phyloP scores from a whole-genome alignment of 1,140 invertebrate genomes.

The Dreissena polymorpha region DNA sequence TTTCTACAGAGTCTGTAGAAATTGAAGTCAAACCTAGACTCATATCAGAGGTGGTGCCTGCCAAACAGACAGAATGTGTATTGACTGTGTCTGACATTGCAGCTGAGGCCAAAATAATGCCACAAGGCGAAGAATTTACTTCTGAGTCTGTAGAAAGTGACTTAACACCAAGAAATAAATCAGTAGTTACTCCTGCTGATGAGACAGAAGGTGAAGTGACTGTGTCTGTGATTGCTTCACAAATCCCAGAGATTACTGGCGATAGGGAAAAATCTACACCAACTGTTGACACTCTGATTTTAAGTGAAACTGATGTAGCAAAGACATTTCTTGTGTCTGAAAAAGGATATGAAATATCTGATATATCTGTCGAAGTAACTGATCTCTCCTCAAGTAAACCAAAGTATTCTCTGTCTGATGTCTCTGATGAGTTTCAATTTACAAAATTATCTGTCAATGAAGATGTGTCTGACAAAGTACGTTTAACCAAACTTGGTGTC shows the following conservation, averaged over 20 bases:
- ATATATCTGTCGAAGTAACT: constrained; percentile 7
- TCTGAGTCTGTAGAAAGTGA: constrained; percentile 40
- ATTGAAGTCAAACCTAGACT: constrained; percentile 37
- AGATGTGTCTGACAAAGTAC: background rate
- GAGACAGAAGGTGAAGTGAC: constrained; percentile 3
- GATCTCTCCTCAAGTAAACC: constrained; percentile 3
- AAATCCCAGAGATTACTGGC: background rate
- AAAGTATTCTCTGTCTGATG: background rate
- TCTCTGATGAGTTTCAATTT: constrained; percentile 2
- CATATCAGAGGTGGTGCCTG: background rate
- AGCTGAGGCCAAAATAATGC: constrained; percentile 14
- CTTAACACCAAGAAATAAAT: constrained; percentile 39
- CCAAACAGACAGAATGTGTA: background rate
- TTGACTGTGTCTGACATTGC: constrained; percentile 1
- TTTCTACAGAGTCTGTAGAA: constrained; percentile 38
- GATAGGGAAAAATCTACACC: constrained; percentile 29
- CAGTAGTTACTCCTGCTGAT: constrained; percentile 2
- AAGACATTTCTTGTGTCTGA: constrained; percentile 5
- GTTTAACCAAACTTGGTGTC: constrained; percentile 19
- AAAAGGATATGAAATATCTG: constrained; percentile 28
- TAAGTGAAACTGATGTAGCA: no score
- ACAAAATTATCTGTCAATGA: background rate
- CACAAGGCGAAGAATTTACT: constrained; percentile 8
- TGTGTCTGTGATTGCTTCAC: constrained; percentile 11
- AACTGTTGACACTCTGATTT: constrained; percentile 16